Evolutionary conservation across 2,113 vertebrate species (phyloP), one percentile per base, ranked within the genome.

Genomic region (Platanista minor): DNA sequence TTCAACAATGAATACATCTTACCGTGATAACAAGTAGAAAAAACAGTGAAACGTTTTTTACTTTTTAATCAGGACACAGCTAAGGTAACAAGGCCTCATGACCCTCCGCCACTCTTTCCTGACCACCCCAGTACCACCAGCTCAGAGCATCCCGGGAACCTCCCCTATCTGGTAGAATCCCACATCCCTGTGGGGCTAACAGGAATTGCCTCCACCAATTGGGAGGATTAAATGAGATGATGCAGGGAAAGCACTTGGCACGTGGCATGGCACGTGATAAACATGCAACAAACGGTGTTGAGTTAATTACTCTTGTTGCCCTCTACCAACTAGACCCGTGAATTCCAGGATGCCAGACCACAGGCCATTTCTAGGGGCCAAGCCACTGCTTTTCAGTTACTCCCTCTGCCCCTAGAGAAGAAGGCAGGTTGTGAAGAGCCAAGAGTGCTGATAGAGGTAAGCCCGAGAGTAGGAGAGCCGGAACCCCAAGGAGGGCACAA

Each of bases 1-100:
- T 59, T 95, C 54, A 59, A 64, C 77, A n/a, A 77, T 31, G 52
- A 92, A 83, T 41, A 87, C 43, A 87, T 83, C 43, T 43, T 43
- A 83, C 43, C 14, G 18, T 54, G 90, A 25, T 27, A 31, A 57
- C n/a, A 31, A 54, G 69, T 23, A 81, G 36, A 36, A 31, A 36
- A 88, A 57, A 61, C 39, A 71, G 41, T 25, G 14, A 69, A 74
- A 52, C 9, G 0, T 29, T 64, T 95, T 95, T 78, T 17, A 59
- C 41, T 75, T 86, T 81, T 61, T 78, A 59, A 92, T 54, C 31
- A 59, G 85, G 66, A 59, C 36, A 62, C 46, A 54, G 66, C 6
- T 59, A 88, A 85, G 5, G 46, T 43, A 61, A 75, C 18, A 39
- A 46, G 14, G 33, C 36, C 36, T 94, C 36, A 71, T 8, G 72